Evolutionary conservation across 2,888 invertebrate species (phyloP).

Genomic region (Tribolium freemani): DNA sequence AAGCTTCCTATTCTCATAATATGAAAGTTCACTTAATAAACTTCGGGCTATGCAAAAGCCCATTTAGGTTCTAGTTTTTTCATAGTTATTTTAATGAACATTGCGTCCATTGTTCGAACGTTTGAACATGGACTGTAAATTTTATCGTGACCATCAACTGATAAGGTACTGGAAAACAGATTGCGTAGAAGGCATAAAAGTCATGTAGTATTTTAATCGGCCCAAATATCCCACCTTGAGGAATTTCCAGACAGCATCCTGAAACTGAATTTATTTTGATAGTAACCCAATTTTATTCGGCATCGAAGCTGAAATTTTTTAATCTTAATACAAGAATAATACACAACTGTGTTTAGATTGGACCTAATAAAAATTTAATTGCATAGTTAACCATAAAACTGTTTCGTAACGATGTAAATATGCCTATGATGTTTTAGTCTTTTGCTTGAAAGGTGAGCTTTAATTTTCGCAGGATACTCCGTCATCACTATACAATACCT

Average conservation of each 20-base stretch:
- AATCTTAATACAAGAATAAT: slow-evolving; percentile 33
- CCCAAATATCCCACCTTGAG: not conserved
- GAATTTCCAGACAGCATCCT: slow-evolving; percentile 3
- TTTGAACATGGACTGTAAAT: not conserved
- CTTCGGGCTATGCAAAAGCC: slow-evolving; percentile 20
- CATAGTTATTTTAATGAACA: not conserved
- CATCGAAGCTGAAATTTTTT: slow-evolving; percentile 9
- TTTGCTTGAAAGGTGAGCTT: not conserved
- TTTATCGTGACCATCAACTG: slow-evolving; percentile 4
- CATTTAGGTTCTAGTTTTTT: not conserved
- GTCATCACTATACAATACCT: not conserved
- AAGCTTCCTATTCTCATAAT: slow-evolving; percentile 42
- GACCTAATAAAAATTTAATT: slow-evolving; percentile 36
- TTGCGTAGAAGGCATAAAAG: not conserved
- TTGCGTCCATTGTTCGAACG: not conserved
- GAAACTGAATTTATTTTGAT: not conserved
- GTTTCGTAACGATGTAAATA: slow-evolving; percentile 39
- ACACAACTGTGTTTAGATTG: slow-evolving; percentile 34
- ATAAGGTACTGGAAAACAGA: not conserved
- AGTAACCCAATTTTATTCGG: slow-evolving; percentile 4
- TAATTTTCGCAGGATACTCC: not conserved
- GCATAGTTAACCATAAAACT: slow-evolving; percentile 30
- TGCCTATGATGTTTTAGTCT: slow-evolving; percentile 15
- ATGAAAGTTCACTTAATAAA: slow-evolving; percentile 24
- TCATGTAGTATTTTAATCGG: not conserved